Conservation (phyloP, 2,113 vertebrate species). For the Sorex fumeus region DNA sequence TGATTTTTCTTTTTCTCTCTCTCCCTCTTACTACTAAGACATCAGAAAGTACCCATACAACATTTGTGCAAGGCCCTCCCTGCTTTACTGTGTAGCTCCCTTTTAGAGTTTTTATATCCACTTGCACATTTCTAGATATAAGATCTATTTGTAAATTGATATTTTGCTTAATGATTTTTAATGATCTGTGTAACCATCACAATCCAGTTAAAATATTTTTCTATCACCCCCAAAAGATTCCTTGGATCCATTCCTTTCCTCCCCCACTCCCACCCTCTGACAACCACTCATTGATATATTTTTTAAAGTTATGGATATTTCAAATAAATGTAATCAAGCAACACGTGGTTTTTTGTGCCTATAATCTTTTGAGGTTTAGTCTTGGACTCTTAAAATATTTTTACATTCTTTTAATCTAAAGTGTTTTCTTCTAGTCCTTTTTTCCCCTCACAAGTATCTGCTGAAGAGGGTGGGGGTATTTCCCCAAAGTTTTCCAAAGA, state of each 20-base stretch:
- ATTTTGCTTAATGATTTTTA: constrained; percentile 29
- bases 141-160: too few relatives aligned
- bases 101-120: background rate
- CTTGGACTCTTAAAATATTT: constrained; percentile 43
- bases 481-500: background rate
- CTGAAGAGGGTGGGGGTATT: background rate
- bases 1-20: too few relatives aligned
- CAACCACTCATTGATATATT: background rate
- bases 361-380: constrained; percentile 28
- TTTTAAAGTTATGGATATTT: constrained; percentile 37
- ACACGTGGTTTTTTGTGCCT: constrained; percentile 25
- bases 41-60: constrained; percentile 33
- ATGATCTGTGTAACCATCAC: background rate
- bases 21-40: too few relatives aligned
- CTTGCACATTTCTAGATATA: background rate
- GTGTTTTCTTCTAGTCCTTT: background rate
- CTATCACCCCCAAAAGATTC: background rate
- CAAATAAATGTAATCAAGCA: background rate
- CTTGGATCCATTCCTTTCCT: background rate
- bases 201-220: constrained; percentile 17
- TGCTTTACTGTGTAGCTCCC: too few relatives aligned
- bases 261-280: background rate
- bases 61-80: too few relatives aligned
- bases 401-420: background rate
- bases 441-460: constrained; percentile 16